Conservation (phyloP, 2,113 vertebrate genomes). For the Dolichotis patagonum region DNA sequence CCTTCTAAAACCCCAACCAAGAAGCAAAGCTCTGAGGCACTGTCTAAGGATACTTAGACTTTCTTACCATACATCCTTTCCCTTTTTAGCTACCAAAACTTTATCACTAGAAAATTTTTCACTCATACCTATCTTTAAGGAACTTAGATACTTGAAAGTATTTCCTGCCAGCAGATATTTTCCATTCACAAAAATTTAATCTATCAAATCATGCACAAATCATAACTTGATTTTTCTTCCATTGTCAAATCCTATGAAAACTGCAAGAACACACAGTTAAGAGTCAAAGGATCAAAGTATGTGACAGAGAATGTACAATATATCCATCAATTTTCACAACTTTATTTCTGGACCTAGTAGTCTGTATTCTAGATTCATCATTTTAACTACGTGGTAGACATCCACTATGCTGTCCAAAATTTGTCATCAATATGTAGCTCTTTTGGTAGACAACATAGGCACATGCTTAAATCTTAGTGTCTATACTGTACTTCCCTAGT, state of each 20-base stretch:
- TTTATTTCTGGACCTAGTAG: neutral
- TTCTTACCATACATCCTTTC: neutral
- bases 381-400: neutral
- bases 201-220: neutral
- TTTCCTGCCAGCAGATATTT: neutral
- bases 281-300: neutral
- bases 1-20: neutral
- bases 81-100: neutral
- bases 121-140: neutral
- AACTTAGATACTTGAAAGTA: neutral
- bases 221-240: neutral
- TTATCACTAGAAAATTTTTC: neutral
- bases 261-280: neutral
- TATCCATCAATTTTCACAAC: neutral
- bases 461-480: neutral
- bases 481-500: neutral
- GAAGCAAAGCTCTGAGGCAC: neutral
- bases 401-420: neutral
- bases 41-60: neutral
- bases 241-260: neutral
- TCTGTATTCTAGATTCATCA: neutral
- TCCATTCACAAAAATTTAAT: neutral
- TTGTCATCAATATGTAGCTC: neutral
- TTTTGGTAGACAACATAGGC: neutral
- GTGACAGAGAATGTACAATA: neutral